Evolutionary conservation across 2,113 vertebrate species (phyloP).

Genomic region (Hyperopisus bebe): DNA sequence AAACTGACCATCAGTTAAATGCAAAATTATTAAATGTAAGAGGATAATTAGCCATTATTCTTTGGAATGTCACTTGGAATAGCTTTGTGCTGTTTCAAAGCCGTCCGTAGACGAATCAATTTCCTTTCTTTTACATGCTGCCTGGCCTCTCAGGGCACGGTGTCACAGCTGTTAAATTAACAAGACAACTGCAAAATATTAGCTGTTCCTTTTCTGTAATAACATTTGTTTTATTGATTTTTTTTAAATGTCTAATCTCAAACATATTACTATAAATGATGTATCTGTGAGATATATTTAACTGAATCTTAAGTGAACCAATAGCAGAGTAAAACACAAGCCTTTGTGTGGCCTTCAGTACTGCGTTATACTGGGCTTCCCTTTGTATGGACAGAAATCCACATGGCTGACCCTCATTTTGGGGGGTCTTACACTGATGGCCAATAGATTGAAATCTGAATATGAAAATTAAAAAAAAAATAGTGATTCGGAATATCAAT

Average conservation of each 20-base stretch:
- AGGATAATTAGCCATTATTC: not conserved
- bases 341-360: not conserved
- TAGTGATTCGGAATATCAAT: not conserved
- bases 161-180: not conserved
- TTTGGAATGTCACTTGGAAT: not conserved
- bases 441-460: not conserved
- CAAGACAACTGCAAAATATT: not conserved
- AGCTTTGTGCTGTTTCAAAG: not conserved
- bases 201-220: not conserved
- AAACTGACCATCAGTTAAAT: not conserved
- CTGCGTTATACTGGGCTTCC: not conserved
- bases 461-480: not conserved
- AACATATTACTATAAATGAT: not conserved
- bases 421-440: not conserved
- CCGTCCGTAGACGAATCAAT: not conserved
- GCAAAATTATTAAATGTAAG: not conserved
- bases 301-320: not conserved
- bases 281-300: not conserved
- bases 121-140: not conserved
- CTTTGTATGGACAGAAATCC: not conserved
- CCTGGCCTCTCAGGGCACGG: not conserved
- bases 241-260: not conserved
- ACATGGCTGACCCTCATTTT: not conserved
- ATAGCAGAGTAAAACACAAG: not conserved
- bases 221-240: not conserved